Evolutionary conservation across 2,888 invertebrate species (phyloP).

Genomic region (Dicycla oo): DNA sequence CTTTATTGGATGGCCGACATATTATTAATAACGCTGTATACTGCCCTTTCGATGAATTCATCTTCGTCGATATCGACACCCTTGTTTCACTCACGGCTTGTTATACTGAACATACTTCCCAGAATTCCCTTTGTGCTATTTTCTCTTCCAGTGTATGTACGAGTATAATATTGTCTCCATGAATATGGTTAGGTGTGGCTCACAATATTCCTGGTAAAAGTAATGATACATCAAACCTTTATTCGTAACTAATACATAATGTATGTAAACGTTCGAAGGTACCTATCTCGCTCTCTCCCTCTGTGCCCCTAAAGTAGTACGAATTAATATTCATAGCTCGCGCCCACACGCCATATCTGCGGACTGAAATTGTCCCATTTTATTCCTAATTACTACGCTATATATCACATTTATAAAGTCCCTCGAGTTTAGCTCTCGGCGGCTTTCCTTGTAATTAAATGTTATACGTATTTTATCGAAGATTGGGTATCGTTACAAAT

Average conservation of each 20-base stretch:
- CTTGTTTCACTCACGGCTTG: background rate
- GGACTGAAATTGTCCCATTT: conserved; percentile 56
- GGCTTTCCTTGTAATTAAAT: conserved; percentile 56
- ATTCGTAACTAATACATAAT: conserved; percentile 23
- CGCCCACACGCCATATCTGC: conserved; percentile 43
- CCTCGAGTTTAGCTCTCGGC: conserved; percentile 46
- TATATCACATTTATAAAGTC: conserved; percentile 56
- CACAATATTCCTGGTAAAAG: conserved; percentile 20
- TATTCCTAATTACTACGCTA: conserved; percentile 59
- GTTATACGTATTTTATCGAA: conserved; percentile 54
- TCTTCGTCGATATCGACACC: too few relatives aligned
- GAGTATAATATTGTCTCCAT: background rate
- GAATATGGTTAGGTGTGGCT: background rate
- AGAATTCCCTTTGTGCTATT: conserved; percentile 2
- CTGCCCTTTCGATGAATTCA: too few relatives aligned
- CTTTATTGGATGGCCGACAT: too few relatives aligned
- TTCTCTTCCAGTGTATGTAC: too few relatives aligned
- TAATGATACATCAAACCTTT: background rate
- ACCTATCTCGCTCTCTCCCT: conserved; percentile 16
- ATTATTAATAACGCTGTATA: too few relatives aligned
- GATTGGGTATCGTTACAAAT: conserved; percentile 39
- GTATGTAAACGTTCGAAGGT: conserved; percentile 34
- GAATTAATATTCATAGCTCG: conserved; percentile 61
- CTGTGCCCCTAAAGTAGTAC: conserved; percentile 22
- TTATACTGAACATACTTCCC: background rate